Evolutionary conservation across 2,113 vertebrate genomes (phyloP).

Genomic region (Sclerurus mexicanus): DNA sequence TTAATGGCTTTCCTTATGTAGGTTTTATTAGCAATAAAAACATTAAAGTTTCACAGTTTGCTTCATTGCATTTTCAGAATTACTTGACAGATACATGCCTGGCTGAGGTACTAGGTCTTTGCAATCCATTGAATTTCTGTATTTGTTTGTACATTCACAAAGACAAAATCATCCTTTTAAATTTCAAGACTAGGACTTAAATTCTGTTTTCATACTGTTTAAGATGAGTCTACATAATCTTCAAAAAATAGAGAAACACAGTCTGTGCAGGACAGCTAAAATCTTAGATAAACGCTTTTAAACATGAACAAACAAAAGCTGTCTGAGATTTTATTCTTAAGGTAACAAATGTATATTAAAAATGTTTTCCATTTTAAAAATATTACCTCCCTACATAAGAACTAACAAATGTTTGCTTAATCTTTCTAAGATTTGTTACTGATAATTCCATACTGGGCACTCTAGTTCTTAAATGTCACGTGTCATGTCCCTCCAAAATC

Average conservation of each 20-base stretch:
- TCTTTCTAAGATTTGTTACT: neutral
- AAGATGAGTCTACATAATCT: neutral
- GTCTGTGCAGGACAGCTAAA: neutral
- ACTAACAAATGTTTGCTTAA: neutral
- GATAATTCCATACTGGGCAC: neutral
- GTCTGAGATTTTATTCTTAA: neutral
- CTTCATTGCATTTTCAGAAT: constrained; percentile 33
- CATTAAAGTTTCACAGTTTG: neutral
- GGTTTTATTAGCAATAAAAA: constrained; percentile 15
- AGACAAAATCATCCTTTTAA: neutral
- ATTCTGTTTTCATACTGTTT: neutral
- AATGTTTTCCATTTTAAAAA: neutral
- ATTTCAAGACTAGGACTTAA: neutral
- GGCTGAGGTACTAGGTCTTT: neutral
- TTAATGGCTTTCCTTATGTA: neutral
- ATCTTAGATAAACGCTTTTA: neutral
- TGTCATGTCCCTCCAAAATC: neutral
- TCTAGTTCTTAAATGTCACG: neutral
- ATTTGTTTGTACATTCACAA: neutral
- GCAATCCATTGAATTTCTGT: neutral
- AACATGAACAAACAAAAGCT: neutral
- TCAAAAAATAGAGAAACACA: neutral
- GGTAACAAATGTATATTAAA: neutral
- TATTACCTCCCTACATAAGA: neutral
- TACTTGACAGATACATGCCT: neutral